Conservation (phyloP, 2,888 invertebrate genomes). For the Dolomedes plantarius region DNA sequence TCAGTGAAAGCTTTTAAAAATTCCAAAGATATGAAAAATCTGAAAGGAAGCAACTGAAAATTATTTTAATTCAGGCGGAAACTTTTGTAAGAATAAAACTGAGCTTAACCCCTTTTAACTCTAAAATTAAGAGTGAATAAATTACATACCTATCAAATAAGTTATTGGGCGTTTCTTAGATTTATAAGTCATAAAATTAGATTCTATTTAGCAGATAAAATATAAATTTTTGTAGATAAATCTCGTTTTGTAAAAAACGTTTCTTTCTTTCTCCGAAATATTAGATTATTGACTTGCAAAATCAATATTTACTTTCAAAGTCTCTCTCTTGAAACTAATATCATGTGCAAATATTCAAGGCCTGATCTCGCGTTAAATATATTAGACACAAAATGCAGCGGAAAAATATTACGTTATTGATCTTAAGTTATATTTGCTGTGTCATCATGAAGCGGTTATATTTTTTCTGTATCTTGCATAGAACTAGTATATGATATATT, state of each 20-base stretch:
- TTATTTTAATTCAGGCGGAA: no score
- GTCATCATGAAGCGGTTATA: background rate
- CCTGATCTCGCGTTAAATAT: background rate
- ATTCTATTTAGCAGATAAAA: background rate
- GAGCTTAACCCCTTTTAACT: no score
- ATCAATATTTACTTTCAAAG: slow-evolving; percentile 7
- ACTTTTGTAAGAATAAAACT: no score
- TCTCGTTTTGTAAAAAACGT: background rate
- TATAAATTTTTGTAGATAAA: background rate
- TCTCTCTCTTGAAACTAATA: background rate
- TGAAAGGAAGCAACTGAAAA: no score
- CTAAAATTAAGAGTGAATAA: no score
- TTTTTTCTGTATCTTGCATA: background rate
- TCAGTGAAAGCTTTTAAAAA: no score
- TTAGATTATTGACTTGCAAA: slow-evolving; percentile 4
- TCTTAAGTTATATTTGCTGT: background rate
- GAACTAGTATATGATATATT: no score
- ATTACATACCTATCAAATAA: no score
- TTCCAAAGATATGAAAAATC: no score
- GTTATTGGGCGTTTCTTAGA: no score
- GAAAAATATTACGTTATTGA: background rate
- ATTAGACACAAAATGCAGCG: background rate
- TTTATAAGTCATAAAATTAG: background rate
- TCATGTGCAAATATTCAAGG: slow-evolving; percentile 3
- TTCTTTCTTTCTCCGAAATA: background rate